Evolutionary conservation across 2,888 invertebrate genomes (phyloP), one percentile per base, ranked within the genome.

Genomic region (Drosophila paucipuncta): DNA sequence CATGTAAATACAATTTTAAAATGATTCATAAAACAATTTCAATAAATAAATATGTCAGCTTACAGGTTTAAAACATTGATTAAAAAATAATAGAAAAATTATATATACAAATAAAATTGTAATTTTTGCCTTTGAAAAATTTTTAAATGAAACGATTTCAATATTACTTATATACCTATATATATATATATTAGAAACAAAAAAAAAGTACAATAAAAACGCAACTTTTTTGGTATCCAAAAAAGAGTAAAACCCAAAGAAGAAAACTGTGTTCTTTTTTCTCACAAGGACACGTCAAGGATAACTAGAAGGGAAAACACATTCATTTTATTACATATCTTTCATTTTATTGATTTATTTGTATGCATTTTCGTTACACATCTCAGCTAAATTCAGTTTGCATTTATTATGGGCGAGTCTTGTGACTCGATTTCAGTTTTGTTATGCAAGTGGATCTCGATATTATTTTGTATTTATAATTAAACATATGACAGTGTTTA

Each of bases 151-250:
- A 82, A 72, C 81, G 86, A 84, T 83, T 84, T 84, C 84, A 84
- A 83, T 76, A 88, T 73, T 73, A 75, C 68, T 68, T 68, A 78
- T 73, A 68, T 62, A 70, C 43, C 50, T 72, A 77, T 68, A 64
- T 68, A 73, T 61, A 72, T 59, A 69, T 74, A 75, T 75, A 70
- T 60, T 83, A 64, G 68, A 83, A 64, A 74, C 33, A 73, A 64
- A 50, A 83, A 50, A 83, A 80, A 66, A 60, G 86, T 68, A 86
- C 79, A 85, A 89, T 89, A 85, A 84, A 68, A 80, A 72, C 59
- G 52, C 76, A 81, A 86, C 89, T 85, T 85, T 85, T 85, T 85
- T 85, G 85, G 87, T 61, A 89, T 86, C 85, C 89, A 82, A 89
- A 77, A 75, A 75, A 86, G 89, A 76, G 64, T 84, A 85, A 85